Percentiles rank a stretch among this genome's conserved stretches.
phyloP scores from a whole-genome alignment of 2,888 invertebrate species.

The Heliconius sara region DNA sequence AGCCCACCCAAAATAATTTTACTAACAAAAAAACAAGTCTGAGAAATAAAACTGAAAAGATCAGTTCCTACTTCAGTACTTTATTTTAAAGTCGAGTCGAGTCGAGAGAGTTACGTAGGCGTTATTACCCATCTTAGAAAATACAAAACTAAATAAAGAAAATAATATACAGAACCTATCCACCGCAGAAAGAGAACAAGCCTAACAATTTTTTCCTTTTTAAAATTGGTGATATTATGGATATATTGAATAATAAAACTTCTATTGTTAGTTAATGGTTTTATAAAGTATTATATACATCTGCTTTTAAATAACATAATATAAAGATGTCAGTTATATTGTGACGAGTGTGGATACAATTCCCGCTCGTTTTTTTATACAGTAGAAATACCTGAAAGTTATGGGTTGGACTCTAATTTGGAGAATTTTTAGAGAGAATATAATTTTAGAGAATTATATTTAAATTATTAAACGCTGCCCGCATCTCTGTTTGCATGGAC shows the following conservation, averaged over 20 bases:
- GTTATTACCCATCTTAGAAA: not conserved
- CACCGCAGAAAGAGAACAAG: not conserved
- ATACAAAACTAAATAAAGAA: not conserved
- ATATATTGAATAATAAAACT: constrained; percentile 35
- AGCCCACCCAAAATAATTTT: no score
- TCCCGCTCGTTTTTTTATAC: not conserved
- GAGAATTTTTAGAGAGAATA: no score
- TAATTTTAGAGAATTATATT: no score
- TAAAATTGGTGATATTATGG: constrained; percentile 50
- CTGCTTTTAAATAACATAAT: constrained; percentile 20
- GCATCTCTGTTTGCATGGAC: no score
- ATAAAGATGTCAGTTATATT: constrained; percentile 28
- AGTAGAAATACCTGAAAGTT: not conserved
- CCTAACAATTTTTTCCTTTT: constrained; percentile 30
- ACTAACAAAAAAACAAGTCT: no score
- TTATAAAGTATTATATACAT: constrained; percentile 34
- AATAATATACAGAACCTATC: constrained; percentile 2
- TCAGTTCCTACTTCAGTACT: no score
- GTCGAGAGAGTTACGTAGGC: no score
- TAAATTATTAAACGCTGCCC: no score
- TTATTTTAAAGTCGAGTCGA: no score
- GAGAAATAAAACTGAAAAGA: no score
- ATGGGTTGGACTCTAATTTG: not conserved
- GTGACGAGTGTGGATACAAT: not conserved
- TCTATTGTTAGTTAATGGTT: constrained; percentile 41